Percentiles rank a stretch among this genome's conserved stretches.
Evolutionary conservation across 2,113 vertebrate genomes (phyloP).

Genomic region (Heloderma charlesbogerti): DNA sequence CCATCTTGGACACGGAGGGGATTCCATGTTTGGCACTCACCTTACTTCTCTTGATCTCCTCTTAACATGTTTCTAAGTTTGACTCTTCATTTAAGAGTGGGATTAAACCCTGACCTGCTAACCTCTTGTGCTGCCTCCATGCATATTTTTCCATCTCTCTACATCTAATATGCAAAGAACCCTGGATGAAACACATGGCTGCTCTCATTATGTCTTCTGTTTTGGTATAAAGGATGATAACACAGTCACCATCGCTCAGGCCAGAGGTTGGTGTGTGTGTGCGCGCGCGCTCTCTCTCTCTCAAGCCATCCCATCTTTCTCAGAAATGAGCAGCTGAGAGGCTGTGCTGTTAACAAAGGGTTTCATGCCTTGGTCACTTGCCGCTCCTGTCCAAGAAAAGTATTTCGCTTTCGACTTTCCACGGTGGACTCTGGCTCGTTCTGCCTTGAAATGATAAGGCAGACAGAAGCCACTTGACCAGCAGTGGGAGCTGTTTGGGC

Average conservation of each 20-base stretch:
- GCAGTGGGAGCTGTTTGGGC: not conserved
- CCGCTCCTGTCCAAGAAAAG: not conserved
- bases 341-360: not conserved
- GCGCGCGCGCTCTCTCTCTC: no score
- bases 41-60: accelerated
- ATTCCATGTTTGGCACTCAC: not conserved
- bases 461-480: not conserved
- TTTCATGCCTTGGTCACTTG: not conserved
- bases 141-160: not conserved
- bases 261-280: no score
- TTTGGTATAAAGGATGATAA: not conserved
- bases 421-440: not conserved
- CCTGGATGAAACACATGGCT: not conserved
- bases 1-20: accelerated
- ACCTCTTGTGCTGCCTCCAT: not conserved
- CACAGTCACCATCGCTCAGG: not conserved
- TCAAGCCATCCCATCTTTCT: not conserved
- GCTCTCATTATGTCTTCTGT: not conserved
- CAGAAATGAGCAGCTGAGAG: not conserved
- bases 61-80: not conserved
- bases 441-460: not conserved
- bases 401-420: not conserved
- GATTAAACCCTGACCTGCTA: not conserved
- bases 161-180: not conserved
- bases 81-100: not conserved